A percentile compares a stretch with the other conserved stretches of the same genome.
Evolutionary conservation across 2,888 invertebrate genomes (phyloP).

Genomic region (Torymus aiolomorphi): DNA sequence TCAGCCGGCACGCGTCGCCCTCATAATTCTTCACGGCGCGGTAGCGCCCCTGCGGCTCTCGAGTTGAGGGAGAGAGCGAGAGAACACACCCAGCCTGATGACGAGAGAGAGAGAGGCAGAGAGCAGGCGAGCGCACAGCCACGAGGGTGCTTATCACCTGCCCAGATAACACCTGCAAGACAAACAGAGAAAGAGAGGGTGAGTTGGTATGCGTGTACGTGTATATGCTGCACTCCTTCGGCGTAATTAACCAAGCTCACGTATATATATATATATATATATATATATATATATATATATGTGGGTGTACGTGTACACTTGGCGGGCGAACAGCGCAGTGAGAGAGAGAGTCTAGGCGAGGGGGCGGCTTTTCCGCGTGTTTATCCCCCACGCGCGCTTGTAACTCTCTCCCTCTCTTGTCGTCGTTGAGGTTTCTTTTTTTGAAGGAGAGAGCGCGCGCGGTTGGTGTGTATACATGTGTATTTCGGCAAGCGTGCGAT

Average conservation of each 20-base stretch:
- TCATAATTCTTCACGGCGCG: no score
- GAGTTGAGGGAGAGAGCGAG: neutral
- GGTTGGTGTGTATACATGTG: no score
- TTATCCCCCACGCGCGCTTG: neutral
- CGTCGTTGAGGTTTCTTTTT: no score
- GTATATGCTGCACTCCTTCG: slow-evolving; percentile 25
- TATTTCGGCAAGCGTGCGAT: neutral
- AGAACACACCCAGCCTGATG: neutral
- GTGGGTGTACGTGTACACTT: no score
- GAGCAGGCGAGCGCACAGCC: slow-evolving; percentile 33
- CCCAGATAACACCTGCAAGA: slow-evolving; percentile 63
- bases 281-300: no score
- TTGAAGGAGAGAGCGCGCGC: no score
- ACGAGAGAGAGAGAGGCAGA: neutral
- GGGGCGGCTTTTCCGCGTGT: neutral
- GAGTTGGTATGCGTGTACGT: neutral
- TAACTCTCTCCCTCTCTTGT: no score
- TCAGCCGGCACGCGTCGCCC: no score
- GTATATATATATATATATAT: neutral
- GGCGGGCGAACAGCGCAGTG: no score
- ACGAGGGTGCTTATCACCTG: slow-evolving; percentile 65
- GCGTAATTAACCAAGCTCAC: slow-evolving; percentile 41
- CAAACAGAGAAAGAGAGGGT: slow-evolving; percentile 45
- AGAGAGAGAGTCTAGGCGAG: neutral
- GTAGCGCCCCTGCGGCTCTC: no score